Conservation (phyloP, 2,797 vertebrate species). For the Oryzias dopingdopingensis region DNA sequence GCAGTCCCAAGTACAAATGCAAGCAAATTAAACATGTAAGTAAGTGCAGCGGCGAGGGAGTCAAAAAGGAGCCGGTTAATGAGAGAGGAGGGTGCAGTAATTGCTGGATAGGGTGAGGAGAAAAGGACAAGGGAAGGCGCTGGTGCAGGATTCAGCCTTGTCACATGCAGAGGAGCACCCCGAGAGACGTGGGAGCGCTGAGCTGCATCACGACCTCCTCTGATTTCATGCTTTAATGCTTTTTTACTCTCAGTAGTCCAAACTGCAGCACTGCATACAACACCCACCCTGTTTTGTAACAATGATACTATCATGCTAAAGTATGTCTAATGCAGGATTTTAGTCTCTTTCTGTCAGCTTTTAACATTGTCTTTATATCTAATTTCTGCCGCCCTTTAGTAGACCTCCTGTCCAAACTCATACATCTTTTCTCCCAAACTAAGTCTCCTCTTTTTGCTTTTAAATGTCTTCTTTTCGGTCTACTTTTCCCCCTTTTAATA, state of each 20-base stretch:
- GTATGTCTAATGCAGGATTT: constrained; percentile 2
- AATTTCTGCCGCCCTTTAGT: background rate
- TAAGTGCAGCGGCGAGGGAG: constrained; percentile 10
- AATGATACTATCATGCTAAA: constrained; percentile 36
- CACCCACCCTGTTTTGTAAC: constrained; percentile 55
- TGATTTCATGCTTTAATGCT: constrained; percentile 77
- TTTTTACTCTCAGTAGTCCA: constrained; percentile 46
- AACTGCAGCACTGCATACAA: constrained; percentile 50
- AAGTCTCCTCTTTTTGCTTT: constrained; percentile 18
- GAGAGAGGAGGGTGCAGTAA: constrained; percentile 31
- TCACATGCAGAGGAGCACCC: constrained; percentile 67
- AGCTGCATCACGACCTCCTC: constrained; percentile 71
- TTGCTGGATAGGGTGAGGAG: constrained; percentile 26
- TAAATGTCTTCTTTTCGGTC: constrained; percentile 19
- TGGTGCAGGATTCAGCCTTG: constrained; percentile 56
- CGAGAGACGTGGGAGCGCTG: constrained; percentile 57
- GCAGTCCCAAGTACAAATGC: constrained; percentile 9
- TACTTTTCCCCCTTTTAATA: constrained; percentile 8
- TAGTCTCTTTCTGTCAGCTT: background rate
- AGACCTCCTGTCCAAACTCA: background rate
- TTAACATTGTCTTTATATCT: background rate
- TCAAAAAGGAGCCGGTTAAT: constrained; percentile 23
- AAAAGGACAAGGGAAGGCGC: constrained; percentile 35
- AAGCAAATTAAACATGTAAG: constrained; percentile 11
- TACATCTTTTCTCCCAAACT: constrained; percentile 22